These are phyloP conservation scores for Platyscapa corneri DNA, from an alignment of 1,140 invertebrate genomes.

Conservation along the genomic window DNA sequence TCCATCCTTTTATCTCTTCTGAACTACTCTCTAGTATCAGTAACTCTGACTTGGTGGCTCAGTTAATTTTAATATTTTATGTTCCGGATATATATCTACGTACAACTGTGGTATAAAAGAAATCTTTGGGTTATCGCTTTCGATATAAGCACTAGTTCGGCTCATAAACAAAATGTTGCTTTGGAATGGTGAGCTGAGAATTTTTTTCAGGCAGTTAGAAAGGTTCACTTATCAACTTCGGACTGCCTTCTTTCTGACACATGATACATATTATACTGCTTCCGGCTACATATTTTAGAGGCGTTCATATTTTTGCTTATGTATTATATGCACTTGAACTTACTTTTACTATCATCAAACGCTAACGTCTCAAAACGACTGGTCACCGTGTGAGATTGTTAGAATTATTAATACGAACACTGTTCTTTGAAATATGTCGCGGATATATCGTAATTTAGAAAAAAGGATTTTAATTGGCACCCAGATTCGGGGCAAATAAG, in stretches of 20 bases:
- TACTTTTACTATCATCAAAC: too few species aligned
- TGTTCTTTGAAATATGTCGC: background rate
- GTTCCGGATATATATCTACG: background rate
- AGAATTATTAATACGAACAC: background rate
- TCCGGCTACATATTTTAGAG: too few species aligned
- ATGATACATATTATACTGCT: background rate
- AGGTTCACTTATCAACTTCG: background rate
- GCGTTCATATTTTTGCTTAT: too few species aligned
- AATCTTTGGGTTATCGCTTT: background rate
- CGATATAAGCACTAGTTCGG: background rate
- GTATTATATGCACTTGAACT: too few species aligned
- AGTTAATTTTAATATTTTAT: background rate
- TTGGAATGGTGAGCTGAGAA: background rate
- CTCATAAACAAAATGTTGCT: background rate
- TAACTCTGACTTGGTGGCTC: background rate
- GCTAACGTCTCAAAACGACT: too few species aligned
- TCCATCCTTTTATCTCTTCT: background rate
- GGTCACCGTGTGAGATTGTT: background rate
- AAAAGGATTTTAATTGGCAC: conserved; percentile 19
- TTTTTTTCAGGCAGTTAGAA: background rate
- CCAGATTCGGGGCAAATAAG: background rate
- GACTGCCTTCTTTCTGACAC: background rate
- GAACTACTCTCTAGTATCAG: background rate
- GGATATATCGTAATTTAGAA: background rate
- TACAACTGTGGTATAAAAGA: background rate